Conservation (phyloP, 1,140 invertebrate genomes). For the Hycleus phaleratus region DNA sequence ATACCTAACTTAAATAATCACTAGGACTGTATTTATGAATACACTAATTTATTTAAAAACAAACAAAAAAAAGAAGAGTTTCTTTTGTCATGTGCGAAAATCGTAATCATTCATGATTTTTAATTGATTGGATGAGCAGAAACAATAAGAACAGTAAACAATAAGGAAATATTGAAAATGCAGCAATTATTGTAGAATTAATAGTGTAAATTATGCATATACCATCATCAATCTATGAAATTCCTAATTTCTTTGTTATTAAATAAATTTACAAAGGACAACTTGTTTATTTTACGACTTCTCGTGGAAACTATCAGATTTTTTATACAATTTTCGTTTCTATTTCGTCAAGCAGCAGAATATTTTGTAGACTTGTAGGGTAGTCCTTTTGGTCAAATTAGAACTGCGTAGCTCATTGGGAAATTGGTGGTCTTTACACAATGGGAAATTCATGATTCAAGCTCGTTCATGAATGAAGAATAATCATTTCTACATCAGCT, state of each 20-base stretch:
- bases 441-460: no score
- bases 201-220: conserved; percentile 37
- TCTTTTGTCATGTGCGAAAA: conserved; percentile 27
- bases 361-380: no score
- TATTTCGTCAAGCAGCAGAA: no score
- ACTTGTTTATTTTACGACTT: not conserved
- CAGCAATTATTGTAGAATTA: conserved; percentile 30
- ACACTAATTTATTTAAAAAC: conserved; percentile 32
- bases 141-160: not conserved
- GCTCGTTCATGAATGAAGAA: no score
- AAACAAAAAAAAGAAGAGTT: not conserved
- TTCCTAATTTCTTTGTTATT: conserved; percentile 38
- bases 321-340: no score
- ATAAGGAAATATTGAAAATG: conserved; percentile 23
- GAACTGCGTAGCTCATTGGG: no score
- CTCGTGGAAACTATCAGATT: not conserved
- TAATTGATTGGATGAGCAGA: conserved; percentile 15
- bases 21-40: conserved; percentile 33
- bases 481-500: no score
- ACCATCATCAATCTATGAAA: conserved; percentile 34
- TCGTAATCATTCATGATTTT: conserved; percentile 29
- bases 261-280: conserved; percentile 31
- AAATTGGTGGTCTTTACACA: no score
- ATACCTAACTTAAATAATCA: conserved; percentile 29
- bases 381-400: no score